Conservation (phyloP, 2,888 invertebrate genomes). For the Tenthredo mesomela region DNA sequence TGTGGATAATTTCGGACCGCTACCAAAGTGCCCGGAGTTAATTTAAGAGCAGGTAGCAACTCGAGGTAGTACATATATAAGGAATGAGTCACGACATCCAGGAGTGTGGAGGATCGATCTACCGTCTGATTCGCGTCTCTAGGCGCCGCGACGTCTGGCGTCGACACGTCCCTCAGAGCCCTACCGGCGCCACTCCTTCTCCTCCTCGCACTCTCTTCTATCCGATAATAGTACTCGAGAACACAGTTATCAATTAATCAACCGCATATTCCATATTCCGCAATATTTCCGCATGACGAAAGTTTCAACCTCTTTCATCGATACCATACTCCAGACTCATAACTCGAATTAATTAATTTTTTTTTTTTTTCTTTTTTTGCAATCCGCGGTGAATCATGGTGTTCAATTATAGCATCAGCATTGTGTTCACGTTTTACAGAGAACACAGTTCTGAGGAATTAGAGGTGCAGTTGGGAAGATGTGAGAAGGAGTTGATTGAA, state of each 20-base stretch:
- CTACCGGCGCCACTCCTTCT: conserved; percentile 55
- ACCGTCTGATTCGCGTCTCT: conserved; percentile 71
- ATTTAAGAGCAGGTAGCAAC: conserved; percentile 22
- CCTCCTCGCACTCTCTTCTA: conserved; percentile 4
- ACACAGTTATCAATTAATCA: conserved; percentile 49
- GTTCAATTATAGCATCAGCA: background rate
- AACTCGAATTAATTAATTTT: background rate
- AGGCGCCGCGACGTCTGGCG: conserved; percentile 76
- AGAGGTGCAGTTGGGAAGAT: background rate
- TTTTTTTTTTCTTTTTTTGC: no score
- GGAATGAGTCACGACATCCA: conserved; percentile 24
- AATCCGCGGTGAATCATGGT: background rate
- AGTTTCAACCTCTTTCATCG: background rate
- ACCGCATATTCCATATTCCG: conserved; percentile 13
- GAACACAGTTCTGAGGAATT: background rate
- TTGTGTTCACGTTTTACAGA: background rate
- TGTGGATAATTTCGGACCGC: background rate
- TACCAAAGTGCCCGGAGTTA: background rate
- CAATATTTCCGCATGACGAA: background rate
- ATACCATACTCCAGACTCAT: background rate
- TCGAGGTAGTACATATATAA: conserved; percentile 11
- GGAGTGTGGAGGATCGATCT: conserved; percentile 73
- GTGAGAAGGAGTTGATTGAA: background rate
- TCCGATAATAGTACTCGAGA: conserved; percentile 55
- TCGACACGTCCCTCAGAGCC: conserved; percentile 63